Conservation (phyloP, 2,113 vertebrate species). For the Pygoscelis antarcticus region DNA sequence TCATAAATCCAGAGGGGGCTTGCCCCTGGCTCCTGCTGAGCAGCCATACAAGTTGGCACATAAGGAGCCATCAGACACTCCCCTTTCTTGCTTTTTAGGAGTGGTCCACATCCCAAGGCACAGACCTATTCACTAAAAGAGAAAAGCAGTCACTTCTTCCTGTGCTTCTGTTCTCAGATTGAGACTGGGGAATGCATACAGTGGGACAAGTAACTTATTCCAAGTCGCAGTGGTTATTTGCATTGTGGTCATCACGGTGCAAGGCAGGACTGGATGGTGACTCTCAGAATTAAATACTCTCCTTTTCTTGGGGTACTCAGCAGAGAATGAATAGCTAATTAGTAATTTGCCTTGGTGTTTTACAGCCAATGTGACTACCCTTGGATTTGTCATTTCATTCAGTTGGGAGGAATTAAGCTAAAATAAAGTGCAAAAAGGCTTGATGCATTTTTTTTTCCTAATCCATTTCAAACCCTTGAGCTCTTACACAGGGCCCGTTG, state of each 20-base stretch:
- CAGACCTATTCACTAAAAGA: neutral
- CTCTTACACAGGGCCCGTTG: neutral
- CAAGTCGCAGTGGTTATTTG: constrained; percentile 18
- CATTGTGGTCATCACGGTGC: neutral
- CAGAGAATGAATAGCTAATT: constrained; percentile 27
- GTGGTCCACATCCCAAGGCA: neutral
- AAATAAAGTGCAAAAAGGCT: neutral
- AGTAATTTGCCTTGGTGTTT: constrained; percentile 26
- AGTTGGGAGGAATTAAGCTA: neutral
- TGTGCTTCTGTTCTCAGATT: neutral
- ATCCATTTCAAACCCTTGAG: constrained; percentile 10
- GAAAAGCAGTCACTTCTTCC: neutral
- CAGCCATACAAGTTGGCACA: neutral
- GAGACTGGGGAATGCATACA: neutral
- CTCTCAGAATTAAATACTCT: constrained; percentile 25
- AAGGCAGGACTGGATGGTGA: neutral
- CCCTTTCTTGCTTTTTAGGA: neutral
- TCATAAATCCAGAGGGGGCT: neutral
- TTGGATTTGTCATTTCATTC: neutral
- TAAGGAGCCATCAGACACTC: neutral
- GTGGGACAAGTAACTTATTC: neutral
- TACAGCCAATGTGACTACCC: neutral
- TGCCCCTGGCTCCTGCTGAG: neutral
- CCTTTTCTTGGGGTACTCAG: neutral
- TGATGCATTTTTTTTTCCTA: neutral